Conservation (phyloP, 2,888 invertebrate genomes). For the Globia sparganii region DNA sequence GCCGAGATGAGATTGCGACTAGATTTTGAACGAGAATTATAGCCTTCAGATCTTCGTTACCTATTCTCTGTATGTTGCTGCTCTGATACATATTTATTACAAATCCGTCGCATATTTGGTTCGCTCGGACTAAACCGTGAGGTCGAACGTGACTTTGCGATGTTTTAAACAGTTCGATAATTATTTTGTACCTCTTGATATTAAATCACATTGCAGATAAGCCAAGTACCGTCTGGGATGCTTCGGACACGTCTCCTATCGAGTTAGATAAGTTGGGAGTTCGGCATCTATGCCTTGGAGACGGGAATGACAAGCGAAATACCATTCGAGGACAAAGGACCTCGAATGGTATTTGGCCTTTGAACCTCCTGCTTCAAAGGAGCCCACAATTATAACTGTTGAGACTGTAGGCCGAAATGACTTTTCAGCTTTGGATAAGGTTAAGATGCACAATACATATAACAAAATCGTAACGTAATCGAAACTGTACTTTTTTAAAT, state of each 20-base stretch:
- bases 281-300: not conserved
- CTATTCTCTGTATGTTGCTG: conserved; percentile 1
- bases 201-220: conserved; percentile 46
- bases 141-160: conserved; percentile 58
- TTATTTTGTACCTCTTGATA: conserved; percentile 34
- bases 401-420: not conserved
- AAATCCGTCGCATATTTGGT: conserved; percentile 57
- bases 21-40: too few relatives aligned
- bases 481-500: not conserved
- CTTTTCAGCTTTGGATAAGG: not conserved
- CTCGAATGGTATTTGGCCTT: too few relatives aligned
- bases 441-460: not conserved
- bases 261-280: conserved; percentile 17
- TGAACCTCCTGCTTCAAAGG: too few relatives aligned
- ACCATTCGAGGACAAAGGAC: too few relatives aligned
- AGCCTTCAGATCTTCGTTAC: not conserved
- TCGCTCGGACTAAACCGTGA: conserved; percentile 24
- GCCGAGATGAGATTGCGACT: too few relatives aligned
- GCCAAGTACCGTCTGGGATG: conserved; percentile 15
- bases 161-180: conserved; percentile 31
- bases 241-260: conserved; percentile 38
- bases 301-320: conserved; percentile 7
- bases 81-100: conserved; percentile 33
- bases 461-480: not conserved
- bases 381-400: not conserved